Percentiles rank a stretch among this genome's conserved stretches.
phyloP scores from a whole-genome alignment of 2,113 vertebrate species.

The Dasypus novemcinctus region DNA sequence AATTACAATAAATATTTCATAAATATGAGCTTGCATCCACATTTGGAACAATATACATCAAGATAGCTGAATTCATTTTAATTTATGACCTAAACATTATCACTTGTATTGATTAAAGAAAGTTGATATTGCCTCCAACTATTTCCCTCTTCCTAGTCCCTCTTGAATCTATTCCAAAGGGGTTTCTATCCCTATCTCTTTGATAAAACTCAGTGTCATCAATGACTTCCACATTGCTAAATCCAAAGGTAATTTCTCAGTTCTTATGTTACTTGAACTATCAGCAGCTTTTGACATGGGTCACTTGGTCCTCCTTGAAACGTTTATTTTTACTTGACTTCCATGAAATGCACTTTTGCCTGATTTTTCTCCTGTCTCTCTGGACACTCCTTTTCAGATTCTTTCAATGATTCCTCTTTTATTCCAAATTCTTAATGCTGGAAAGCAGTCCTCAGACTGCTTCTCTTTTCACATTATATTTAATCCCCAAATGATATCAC shows the following conservation, averaged over 20 bases:
- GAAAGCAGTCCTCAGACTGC: background rate
- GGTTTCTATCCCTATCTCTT: background rate
- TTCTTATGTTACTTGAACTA: background rate
- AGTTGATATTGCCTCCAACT: background rate
- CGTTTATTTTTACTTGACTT: background rate
- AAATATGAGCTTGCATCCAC: background rate
- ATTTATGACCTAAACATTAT: background rate
- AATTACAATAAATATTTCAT: constrained; percentile 48
- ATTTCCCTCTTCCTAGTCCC: background rate
- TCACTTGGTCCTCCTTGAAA: background rate
- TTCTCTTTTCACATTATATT: background rate
- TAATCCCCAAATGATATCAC: background rate
- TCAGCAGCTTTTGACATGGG: background rate
- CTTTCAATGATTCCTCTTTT: background rate
- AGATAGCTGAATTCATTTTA: constrained; percentile 13
- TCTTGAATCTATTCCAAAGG: background rate
- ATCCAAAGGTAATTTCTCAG: background rate
- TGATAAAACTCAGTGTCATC: background rate
- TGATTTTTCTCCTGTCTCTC: background rate
- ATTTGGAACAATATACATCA: constrained; percentile 24
- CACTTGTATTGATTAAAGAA: background rate
- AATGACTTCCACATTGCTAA: background rate
- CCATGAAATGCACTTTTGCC: background rate
- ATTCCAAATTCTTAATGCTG: background rate
- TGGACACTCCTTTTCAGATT: background rate